phyloP scores from a whole-genome alignment of 1,140 invertebrate species.

The Lasioglossum baleicum region DNA sequence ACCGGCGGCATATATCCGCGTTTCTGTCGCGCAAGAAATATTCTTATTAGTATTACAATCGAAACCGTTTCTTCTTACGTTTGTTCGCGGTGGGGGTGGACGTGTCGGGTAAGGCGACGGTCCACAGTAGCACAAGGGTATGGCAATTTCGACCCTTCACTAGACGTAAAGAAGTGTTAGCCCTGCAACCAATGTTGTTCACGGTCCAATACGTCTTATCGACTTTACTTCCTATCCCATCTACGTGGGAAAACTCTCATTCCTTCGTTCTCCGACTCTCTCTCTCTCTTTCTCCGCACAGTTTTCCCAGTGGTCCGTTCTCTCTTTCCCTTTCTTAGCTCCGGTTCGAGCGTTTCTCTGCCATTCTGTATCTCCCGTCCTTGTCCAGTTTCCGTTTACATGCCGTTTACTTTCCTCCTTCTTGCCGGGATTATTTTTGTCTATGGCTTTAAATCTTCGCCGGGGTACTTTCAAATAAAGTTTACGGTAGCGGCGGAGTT shows the following conservation, averaged over 20 bases:
- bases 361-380: not conserved
- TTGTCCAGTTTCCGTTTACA: conserved; percentile 20
- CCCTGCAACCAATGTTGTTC: conserved; percentile 63
- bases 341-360: not conserved
- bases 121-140: conserved; percentile 40
- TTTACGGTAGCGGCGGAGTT: conserved; percentile 65
- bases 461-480: conserved; percentile 69
- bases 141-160: conserved; percentile 53
- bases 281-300: not conserved
- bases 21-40: no score
- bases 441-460: conserved; percentile 68
- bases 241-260: conserved; percentile 65
- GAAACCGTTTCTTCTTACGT: conserved; percentile 48
- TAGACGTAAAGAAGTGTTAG: conserved; percentile 65
- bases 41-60: conserved; percentile 9
- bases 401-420: conserved; percentile 44
- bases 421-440: conserved; percentile 65
- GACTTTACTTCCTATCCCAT: conserved; percentile 67
- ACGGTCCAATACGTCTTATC: conserved; percentile 68
- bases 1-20: no score
- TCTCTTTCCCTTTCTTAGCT: not conserved
- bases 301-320: not conserved
- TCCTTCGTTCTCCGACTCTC: conserved; percentile 32
- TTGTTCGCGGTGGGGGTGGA: conserved; percentile 34
- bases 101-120: conserved; percentile 25